phyloP scores from a whole-genome alignment of 2,888 invertebrate species.

The Clitarchus hookeri region DNA sequence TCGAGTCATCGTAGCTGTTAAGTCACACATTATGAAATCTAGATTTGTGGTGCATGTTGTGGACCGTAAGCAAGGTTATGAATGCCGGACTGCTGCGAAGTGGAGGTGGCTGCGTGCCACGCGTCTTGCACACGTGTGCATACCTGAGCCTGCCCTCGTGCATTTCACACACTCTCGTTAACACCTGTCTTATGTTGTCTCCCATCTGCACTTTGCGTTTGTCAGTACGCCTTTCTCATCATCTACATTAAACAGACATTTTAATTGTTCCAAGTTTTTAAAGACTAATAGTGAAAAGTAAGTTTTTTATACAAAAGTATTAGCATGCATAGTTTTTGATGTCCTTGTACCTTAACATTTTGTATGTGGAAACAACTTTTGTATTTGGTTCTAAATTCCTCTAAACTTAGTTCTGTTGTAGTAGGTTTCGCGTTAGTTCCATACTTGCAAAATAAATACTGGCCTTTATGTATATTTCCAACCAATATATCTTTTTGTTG shows the following conservation, averaged over 20 bases:
- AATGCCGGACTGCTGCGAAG: no score
- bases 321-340: neutral
- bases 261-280: neutral
- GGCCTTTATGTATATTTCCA: no score
- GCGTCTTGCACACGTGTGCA: no score
- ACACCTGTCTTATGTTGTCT: neutral
- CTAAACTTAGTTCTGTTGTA: neutral
- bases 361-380: neutral
- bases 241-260: neutral
- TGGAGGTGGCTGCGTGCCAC: no score
- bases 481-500: no score
- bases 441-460: no score
- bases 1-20: no score
- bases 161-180: neutral
- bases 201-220: neutral
- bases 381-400: neutral
- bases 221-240: neutral
- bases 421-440: neutral
- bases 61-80: no score
- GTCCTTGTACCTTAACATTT: slow-evolving; percentile 3
- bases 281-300: neutral
- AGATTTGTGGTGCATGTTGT: no score
- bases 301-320: neutral
- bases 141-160: neutral
- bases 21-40: no score